phyloP scores from a whole-genome alignment of 2,888 invertebrate genomes.

The Idaea straminata region DNA sequence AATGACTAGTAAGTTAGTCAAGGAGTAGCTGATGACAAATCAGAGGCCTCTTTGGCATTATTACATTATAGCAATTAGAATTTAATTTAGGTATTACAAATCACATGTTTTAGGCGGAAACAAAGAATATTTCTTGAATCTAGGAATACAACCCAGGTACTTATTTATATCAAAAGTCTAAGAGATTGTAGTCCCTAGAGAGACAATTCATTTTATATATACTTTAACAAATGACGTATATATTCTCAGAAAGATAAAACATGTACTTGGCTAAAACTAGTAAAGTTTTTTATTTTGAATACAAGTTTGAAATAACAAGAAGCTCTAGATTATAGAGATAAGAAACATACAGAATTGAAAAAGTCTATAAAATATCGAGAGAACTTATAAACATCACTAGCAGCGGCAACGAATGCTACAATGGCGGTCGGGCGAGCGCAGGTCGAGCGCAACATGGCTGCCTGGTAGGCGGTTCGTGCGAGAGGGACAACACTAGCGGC shows the following conservation, averaged over 20 bases:
- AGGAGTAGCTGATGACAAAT: not conserved
- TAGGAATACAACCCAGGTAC: too few species aligned
- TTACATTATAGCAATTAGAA: not conserved
- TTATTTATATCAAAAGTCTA: too few species aligned
- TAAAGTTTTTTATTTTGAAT: not conserved
- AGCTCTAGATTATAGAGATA: slow-evolving; percentile 1
- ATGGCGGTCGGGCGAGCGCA: slow-evolving; percentile 80
- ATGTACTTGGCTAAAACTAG: not conserved
- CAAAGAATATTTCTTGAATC: not conserved
- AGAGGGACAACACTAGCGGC: slow-evolving; percentile 60
- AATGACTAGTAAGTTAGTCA: not conserved
- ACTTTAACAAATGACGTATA: not conserved
- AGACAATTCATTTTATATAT: too few species aligned
- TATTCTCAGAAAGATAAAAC: not conserved
- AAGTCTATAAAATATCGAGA: slow-evolving; percentile 14
- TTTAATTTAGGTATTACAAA: not conserved
- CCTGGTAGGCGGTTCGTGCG: slow-evolving; percentile 78
- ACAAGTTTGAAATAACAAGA: not conserved
- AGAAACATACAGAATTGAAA: slow-evolving; percentile 5
- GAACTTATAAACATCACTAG: slow-evolving; percentile 65
- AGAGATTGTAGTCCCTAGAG: too few species aligned
- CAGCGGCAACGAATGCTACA: slow-evolving; percentile 71
- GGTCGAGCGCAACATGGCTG: slow-evolving; percentile 81
- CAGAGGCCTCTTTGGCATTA: not conserved
- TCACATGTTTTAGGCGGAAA: not conserved